A percentile compares a stretch with the other conserved stretches of the same genome.
These are phyloP conservation scores for Xestia xanthographa DNA, from an alignment of 2,888 invertebrate genomes.

Conservation along the genomic window DNA sequence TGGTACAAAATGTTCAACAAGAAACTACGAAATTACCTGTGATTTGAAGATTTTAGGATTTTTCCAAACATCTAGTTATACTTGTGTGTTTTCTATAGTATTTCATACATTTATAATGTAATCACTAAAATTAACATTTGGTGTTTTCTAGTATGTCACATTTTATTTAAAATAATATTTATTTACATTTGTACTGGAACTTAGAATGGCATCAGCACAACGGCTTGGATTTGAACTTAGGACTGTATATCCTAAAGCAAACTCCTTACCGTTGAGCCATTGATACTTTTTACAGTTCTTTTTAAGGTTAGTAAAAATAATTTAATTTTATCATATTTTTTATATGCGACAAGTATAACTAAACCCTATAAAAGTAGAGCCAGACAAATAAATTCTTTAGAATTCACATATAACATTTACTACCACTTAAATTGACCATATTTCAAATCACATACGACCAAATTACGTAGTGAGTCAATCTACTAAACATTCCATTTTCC, in stretches of 20 bases:
- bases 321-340: conserved; percentile 9
- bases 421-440: background rate
- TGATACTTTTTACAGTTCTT: background rate
- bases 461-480: conserved; percentile 2
- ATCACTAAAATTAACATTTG: conserved; percentile 50
- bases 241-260: background rate
- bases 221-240: background rate
- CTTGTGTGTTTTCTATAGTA: conserved; percentile 43
- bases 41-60: background rate
- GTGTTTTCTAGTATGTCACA: conserved; percentile 44
- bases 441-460: conserved; percentile 24
- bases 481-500: background rate
- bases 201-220: conserved; percentile 2
- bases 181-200: conserved; percentile 52
- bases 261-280: background rate
- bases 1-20: background rate
- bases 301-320: conserved; percentile 34
- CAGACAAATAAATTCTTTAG: conserved; percentile 4
- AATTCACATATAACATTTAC: too few relatives aligned
- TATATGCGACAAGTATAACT: conserved; percentile 39
- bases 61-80: conserved; percentile 35
- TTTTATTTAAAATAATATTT: conserved; percentile 13
- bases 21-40: background rate
- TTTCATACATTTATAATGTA: conserved; percentile 28
- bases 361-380: background rate